Evolutionary conservation across 92 coral and sea anemone species (phyloP).

Genomic region (Galaxea fascicularis): DNA sequence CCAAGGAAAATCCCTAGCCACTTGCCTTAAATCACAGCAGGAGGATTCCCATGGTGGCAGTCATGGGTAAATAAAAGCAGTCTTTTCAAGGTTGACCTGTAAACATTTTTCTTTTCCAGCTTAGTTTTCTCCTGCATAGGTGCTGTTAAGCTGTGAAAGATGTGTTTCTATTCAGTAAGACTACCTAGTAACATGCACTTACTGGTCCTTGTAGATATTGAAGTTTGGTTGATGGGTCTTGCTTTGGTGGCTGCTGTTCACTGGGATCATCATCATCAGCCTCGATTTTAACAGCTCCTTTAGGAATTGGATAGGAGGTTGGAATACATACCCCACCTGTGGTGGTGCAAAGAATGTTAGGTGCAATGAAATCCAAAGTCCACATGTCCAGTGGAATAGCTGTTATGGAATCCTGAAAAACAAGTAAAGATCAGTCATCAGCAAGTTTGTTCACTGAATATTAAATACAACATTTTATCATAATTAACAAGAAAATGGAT

Average conservation of each 20-base stretch:
- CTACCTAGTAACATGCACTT: not conserved
- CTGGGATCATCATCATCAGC: conserved; percentile 65
- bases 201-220: conserved; percentile 87
- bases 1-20: too few species aligned
- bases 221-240: conserved; percentile 84
- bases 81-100: too few species aligned
- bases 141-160: too few species aligned
- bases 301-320: conserved; percentile 89
- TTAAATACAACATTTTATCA: too few species aligned
- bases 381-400: conserved; percentile 91
- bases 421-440: not conserved
- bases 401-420: conserved; percentile 86
- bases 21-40: too few species aligned
- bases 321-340: conserved; percentile 81
- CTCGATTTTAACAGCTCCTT: conserved; percentile 83
- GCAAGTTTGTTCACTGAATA: not conserved
- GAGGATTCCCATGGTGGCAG: too few species aligned
- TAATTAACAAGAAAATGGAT: not conserved
- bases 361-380: conserved; percentile 88
- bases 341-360: conserved; percentile 94
- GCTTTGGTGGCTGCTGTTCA: conserved; percentile 83
- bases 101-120: too few species aligned
- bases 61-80: too few species aligned
- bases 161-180: not conserved
- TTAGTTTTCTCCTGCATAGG: too few species aligned